These are phyloP conservation scores for Penaeus monodon DNA, from an alignment of 2,888 invertebrate genomes.

Conservation along the genomic window DNA sequence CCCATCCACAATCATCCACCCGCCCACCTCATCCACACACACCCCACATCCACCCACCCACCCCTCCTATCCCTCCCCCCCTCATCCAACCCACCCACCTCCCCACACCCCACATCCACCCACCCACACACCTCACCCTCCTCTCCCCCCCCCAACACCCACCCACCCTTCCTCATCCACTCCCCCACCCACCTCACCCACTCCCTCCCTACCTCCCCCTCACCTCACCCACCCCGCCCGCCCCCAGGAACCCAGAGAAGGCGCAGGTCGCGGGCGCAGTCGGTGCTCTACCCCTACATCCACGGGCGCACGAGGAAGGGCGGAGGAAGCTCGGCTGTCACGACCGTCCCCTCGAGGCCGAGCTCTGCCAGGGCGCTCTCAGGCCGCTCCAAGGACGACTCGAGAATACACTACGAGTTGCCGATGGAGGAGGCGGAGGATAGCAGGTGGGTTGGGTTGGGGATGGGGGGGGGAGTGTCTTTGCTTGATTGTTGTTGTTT, in stretches of 20 bases:
- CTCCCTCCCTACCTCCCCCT: slow-evolving; percentile 65
- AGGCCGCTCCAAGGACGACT: slow-evolving; percentile 60
- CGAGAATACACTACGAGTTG: slow-evolving; percentile 63
- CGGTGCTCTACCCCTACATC: slow-evolving; percentile 51
- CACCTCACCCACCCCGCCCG: slow-evolving; percentile 61
- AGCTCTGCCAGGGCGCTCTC: slow-evolving; percentile 38
- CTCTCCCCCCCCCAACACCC: too few species aligned
- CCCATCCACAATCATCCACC: slow-evolving; percentile 66
- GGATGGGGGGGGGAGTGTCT: too few species aligned
- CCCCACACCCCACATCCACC: neutral
- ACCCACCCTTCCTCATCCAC: slow-evolving; percentile 4
- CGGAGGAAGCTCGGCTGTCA: neutral
- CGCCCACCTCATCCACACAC: slow-evolving; percentile 65
- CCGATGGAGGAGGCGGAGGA: slow-evolving; percentile 39
- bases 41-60: neutral
- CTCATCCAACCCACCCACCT: neutral
- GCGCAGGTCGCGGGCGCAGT: slow-evolving; percentile 37
- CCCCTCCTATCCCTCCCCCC: too few species aligned
- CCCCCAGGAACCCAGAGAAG: slow-evolving; percentile 26
- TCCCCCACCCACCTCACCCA: slow-evolving; percentile 66
- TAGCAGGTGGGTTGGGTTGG: slow-evolving; percentile 23
- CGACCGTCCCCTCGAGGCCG: slow-evolving; percentile 15
- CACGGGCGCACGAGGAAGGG: slow-evolving; percentile 30
- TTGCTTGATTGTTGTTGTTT: too few species aligned
- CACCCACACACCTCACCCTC: neutral